These are phyloP conservation scores for Glaucopsyche alexis DNA, from an alignment of 2,888 invertebrate genomes.

Conservation along the genomic window DNA sequence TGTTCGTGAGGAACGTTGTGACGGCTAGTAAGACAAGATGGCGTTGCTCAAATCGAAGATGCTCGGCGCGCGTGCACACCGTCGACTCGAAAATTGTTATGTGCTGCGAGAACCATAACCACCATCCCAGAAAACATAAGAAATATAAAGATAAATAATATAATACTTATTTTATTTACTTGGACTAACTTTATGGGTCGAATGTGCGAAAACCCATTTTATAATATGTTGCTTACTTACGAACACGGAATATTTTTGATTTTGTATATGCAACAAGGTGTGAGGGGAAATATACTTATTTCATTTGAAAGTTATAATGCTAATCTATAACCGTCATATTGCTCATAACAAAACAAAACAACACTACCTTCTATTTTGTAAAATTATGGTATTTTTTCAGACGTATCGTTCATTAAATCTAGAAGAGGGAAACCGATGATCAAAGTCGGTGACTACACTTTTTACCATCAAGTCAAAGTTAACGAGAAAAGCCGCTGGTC, in stretches of 20 bases:
- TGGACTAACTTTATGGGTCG: no score
- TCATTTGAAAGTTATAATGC: no score
- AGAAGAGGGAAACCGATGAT: not conserved
- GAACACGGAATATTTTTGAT: no score
- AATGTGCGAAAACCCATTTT: no score
- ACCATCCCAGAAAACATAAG: conserved; percentile 31
- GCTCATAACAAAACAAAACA: no score
- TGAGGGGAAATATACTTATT: no score
- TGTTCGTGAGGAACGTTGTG: conserved; percentile 42
- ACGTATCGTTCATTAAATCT: not conserved
- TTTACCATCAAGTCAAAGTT: not conserved
- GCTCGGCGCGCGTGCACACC: conserved; percentile 49
- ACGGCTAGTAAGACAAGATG: conserved; percentile 45
- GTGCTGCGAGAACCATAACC: conserved; percentile 39
- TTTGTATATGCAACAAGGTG: no score
- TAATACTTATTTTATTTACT: no score
- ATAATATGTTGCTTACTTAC: no score
- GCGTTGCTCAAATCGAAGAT: conserved; percentile 46
- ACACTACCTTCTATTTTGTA: not conserved
- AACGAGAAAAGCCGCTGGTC: conserved; percentile 17
- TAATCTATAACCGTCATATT: no score
- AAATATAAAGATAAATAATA: no score
- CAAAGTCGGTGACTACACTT: not conserved
- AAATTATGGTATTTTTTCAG: not conserved
- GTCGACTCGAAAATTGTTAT: conserved; percentile 37